A percentile compares a stretch with the other conserved stretches of the same genome.
Conservation (phyloP, 2,888 invertebrate genomes). For the Gastrophysa polygoni region DNA sequence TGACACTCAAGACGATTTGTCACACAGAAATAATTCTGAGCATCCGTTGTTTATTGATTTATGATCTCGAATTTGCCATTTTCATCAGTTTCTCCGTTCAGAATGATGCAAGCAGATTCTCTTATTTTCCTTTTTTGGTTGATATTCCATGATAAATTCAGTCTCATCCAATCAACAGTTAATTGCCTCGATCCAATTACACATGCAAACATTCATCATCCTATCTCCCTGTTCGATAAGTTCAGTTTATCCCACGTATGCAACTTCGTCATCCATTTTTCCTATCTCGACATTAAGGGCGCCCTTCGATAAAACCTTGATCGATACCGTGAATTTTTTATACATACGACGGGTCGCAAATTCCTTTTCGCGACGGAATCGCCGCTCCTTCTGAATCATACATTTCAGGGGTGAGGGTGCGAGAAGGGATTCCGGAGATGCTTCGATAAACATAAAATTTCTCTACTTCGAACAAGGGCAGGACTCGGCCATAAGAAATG, state of each 20-base stretch:
- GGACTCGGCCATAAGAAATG: not conserved
- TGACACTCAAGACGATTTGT: too few species aligned
- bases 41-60: too few species aligned
- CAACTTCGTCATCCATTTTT: not conserved
- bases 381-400: not conserved
- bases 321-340: not conserved
- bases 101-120: too few species aligned
- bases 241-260: not conserved
- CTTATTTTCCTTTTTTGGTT: too few species aligned
- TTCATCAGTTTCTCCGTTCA: too few species aligned
- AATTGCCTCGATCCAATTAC: too few species aligned
- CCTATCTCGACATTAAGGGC: not conserved
- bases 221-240: not conserved
- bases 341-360: not conserved
- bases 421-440: not conserved
- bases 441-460: not conserved
- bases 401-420: not conserved
- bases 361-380: not conserved
- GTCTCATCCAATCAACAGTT: not conserved
- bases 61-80: too few species aligned
- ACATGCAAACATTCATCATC: too few species aligned
- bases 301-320: not conserved
- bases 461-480: not conserved
- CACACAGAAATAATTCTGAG: too few species aligned
- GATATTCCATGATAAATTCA: too few species aligned